Evolutionary conservation across 2,888 invertebrate genomes (phyloP).

Genomic region (Apodemia mormo): DNA sequence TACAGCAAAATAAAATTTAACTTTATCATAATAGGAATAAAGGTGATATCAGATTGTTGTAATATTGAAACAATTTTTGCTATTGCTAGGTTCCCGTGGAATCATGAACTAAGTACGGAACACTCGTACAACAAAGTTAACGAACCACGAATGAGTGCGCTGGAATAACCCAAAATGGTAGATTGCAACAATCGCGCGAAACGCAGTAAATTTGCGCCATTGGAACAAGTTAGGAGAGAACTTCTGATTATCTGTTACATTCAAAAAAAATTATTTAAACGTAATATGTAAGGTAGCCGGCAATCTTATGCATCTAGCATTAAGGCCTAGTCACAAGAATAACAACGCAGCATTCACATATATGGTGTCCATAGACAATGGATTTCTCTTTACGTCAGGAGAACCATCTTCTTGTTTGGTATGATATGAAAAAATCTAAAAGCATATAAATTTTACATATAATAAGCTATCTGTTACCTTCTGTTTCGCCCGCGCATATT

Average conservation of each 20-base stretch:
- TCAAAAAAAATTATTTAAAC: neutral
- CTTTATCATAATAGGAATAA: neutral
- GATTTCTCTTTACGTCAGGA: too few relatives aligned
- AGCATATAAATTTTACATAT: too few relatives aligned
- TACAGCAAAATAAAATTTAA: neutral
- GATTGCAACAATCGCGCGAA: conserved; percentile 73
- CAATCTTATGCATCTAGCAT: too few relatives aligned
- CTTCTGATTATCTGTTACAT: conserved; percentile 23
- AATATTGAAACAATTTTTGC: conserved; percentile 39
- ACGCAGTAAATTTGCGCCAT: conserved; percentile 62
- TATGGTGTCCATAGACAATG: too few relatives aligned
- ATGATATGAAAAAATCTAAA: too few relatives aligned
- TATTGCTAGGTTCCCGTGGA: conserved; percentile 44
- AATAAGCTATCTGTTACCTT: too few relatives aligned
- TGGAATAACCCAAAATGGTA: conserved; percentile 66
- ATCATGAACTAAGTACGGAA: conserved; percentile 67
- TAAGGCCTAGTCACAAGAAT: too few relatives aligned
- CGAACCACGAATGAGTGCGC: conserved; percentile 74
- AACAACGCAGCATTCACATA: too few relatives aligned
- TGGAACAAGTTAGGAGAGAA: conserved; percentile 43
- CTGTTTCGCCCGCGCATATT: too few relatives aligned
- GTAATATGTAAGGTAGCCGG: too few relatives aligned
- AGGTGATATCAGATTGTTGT: neutral
- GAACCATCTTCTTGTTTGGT: too few relatives aligned
- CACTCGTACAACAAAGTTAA: conserved; percentile 74